phyloP scores from a whole-genome alignment of 2,888 invertebrate species.

The Calephelis perditalis region DNA sequence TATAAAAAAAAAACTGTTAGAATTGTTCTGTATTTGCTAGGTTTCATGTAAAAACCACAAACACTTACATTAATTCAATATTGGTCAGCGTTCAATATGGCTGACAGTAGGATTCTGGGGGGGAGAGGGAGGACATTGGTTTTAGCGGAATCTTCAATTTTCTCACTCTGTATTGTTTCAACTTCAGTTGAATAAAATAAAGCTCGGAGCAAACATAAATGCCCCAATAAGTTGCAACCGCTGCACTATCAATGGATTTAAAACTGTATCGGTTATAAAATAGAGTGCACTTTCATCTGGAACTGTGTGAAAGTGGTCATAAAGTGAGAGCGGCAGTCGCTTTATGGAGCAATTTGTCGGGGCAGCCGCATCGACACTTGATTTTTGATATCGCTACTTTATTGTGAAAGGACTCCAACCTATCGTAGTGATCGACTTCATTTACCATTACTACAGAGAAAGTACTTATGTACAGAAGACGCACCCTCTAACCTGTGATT shows the following conservation, averaged over 20 bases:
- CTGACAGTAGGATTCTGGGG: not conserved
- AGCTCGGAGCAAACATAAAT: conserved; percentile 35
- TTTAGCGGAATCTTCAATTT: conserved; percentile 19
- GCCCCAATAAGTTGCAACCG: conserved; percentile 29
- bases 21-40: no score
- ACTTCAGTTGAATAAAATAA: conserved; percentile 29
- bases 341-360: conserved; percentile 43
- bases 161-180: conserved; percentile 21
- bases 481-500: no score
- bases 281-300: conserved; percentile 4
- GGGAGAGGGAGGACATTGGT: not conserved
- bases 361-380: conserved; percentile 39
- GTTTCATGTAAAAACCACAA: no score
- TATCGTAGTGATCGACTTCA: not conserved
- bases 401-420: conserved; percentile 28
- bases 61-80: not conserved
- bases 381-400: conserved; percentile 43
- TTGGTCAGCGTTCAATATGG: not conserved
- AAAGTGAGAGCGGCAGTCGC: conserved; percentile 30
- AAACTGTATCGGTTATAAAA: conserved; percentile 13
- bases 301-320: conserved; percentile 24
- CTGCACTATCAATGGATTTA: not conserved
- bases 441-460: no score
- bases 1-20: no score
- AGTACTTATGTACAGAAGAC: no score